phyloP scores from a whole-genome alignment of 2,797 vertebrate genomes.

The Rhabdophis nuchalis region DNA sequence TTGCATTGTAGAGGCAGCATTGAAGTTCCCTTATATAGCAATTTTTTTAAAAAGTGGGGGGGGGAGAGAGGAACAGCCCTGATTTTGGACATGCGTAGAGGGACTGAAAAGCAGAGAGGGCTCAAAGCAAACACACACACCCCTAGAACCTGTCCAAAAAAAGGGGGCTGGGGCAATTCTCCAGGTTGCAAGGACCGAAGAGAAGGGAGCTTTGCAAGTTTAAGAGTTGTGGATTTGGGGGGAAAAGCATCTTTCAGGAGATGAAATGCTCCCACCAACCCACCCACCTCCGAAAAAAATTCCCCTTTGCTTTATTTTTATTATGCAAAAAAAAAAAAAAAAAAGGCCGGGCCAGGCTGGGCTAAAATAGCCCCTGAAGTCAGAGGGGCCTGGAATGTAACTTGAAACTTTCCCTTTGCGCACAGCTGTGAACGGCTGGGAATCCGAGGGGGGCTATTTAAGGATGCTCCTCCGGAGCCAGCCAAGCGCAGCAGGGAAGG shows the following conservation, averaged over 20 bases:
- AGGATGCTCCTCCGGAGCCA: background rate
- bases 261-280: background rate
- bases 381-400: conserved; percentile 47
- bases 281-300: background rate
- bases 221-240: background rate
- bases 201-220: background rate
- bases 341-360: background rate
- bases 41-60: background rate
- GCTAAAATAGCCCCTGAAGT: conserved; percentile 51
- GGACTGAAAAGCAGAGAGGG: background rate
- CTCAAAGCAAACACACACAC: background rate
- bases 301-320: no score
- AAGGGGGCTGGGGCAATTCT: background rate
- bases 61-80: background rate
- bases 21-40: background rate
- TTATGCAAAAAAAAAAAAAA: background rate
- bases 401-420: conserved; percentile 67
- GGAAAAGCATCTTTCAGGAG: background rate
- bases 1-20: background rate
- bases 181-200: background rate
- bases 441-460: background rate
- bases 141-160: conserved; percentile 21
- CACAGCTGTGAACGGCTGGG: conserved; percentile 17
- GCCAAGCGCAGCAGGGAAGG: background rate
- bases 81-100: conserved; percentile 20